Base-by-base conservation (phyloP, 2,113 vertebrate genomes). In the Lanius collurio region DNA sequence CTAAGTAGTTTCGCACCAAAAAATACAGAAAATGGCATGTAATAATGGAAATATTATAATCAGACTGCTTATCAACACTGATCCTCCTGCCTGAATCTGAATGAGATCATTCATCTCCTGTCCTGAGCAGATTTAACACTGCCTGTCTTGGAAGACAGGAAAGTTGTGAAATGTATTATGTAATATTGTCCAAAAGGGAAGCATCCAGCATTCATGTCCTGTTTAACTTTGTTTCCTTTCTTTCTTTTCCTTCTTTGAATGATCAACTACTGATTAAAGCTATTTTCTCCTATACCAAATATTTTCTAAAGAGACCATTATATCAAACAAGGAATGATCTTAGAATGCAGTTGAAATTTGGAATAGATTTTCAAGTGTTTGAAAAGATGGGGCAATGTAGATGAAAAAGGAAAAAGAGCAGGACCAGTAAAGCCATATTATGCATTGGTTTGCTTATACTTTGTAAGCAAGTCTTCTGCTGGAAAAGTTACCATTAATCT, bases 401-500 rank as follows among this genome's bases (percentile, higher is more conserved):
- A 74, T 42, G 11, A 37, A 49, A 53, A 56, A 57, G 7, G 2
- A 4, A 18, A 10, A 42, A 53, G 18, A 79, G 7, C 2, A 19
- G 23, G 8, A 78, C 7, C 1, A 2, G 5, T 39, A 82, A 75
- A 67, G 4, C 3, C 13, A 15, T 55, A 24, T n/a, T 30, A 15
- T 42, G 10, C 19, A 17, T 30, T 62, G 24, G 2, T 39, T 89
- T 57, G 15, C 4, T 76, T 37, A 28, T 17, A 23, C 6, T 6
- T 60, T 60, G 28, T 53, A 76, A 84, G 21, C 9, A 74, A 68
- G 13, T 55, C 13, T 93, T 83, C 47, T 33, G 21, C 15, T 41
- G 35, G 49, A 73, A 77, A 13, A 0, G 3, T 26, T 67, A 22
- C 27, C 0, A 0, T 33, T 76, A 37, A 86, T 46, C 7, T 71